Percentiles rank a stretch among this genome's conserved stretches.
phyloP scores from a whole-genome alignment of 2,888 invertebrate species.

The Bruchidius siliquastri region DNA sequence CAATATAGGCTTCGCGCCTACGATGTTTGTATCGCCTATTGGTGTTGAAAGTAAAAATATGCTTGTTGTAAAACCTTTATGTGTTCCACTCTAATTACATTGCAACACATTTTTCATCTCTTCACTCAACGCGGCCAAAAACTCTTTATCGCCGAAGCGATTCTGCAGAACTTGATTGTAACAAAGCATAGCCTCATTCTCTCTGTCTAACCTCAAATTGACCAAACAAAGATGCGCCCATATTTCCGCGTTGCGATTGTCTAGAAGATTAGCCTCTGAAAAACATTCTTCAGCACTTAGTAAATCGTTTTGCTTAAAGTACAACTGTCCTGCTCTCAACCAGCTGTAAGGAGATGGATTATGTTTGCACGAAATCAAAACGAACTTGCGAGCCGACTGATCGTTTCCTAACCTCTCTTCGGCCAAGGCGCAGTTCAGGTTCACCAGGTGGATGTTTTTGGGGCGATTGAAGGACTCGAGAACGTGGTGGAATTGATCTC shows the following conservation, averaged over 20 bases:
- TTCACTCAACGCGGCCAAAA: not conserved
- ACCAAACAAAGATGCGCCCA: constrained; percentile 44
- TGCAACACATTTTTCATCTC: not conserved
- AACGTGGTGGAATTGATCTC: constrained; percentile 34
- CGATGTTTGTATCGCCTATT: no score
- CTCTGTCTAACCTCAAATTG: constrained; percentile 37
- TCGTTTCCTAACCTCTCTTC: constrained; percentile 30
- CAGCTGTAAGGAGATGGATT: constrained; percentile 42
- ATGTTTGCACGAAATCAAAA: constrained; percentile 39
- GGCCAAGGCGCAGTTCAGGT: constrained; percentile 34
- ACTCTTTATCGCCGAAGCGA: not conserved
- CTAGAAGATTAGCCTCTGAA: constrained; percentile 40
- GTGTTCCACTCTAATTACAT: not conserved
- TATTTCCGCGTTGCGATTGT: constrained; percentile 38
- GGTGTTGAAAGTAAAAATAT: not conserved
- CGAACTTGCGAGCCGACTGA: constrained; percentile 37
- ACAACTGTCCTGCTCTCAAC: constrained; percentile 34
- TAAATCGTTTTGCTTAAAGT: constrained; percentile 37
- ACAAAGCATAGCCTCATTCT: constrained; percentile 40
- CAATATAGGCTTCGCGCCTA: no score
- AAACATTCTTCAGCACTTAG: constrained; percentile 45
- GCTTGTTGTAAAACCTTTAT: not conserved
- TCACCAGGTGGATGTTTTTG: constrained; percentile 39
- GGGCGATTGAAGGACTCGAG: constrained; percentile 37
- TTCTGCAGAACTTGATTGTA: constrained; percentile 31